Percentiles rank a stretch among this genome's conserved stretches.
phyloP scores from a whole-genome alignment of 2,888 invertebrate species.

The Nemotelus nigrinus region DNA sequence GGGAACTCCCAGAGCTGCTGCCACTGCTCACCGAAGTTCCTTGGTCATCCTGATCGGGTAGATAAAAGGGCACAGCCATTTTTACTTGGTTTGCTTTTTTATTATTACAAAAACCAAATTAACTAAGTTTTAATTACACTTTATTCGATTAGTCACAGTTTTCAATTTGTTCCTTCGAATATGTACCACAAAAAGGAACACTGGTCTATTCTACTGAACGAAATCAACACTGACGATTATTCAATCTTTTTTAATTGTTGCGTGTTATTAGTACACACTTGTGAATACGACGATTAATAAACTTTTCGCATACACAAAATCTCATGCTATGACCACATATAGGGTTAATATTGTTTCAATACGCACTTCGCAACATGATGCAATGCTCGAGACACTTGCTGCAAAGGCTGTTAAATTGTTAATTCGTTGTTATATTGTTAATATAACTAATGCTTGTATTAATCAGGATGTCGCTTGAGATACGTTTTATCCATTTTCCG shows the following conservation, averaged over 20 bases:
- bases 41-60: slow-evolving; percentile 63
- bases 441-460: slow-evolving; percentile 9
- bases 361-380: slow-evolving; percentile 1
- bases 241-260: no score
- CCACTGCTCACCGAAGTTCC: slow-evolving; percentile 58
- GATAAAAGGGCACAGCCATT: slow-evolving; percentile 65
- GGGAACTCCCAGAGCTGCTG: slow-evolving; percentile 56
- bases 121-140: no score
- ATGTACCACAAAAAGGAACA: background rate
- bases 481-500: slow-evolving; percentile 51
- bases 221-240: no score
- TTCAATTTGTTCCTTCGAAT: slow-evolving; percentile 62
- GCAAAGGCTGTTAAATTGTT: background rate
- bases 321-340: background rate
- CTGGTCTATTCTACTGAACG: slow-evolving; percentile 5
- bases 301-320: no score
- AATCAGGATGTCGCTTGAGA: slow-evolving; percentile 50
- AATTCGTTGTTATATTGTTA: background rate
- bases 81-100: slow-evolving; percentile 44
- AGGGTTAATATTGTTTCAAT: background rate
- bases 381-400: background rate
- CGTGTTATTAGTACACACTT: no score
- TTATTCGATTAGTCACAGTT: slow-evolving; percentile 55
- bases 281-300: no score
- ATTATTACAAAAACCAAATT: no score